Base-by-base conservation (phyloP, 2,113 vertebrate species). In the Neoarius graeffei region DNA sequence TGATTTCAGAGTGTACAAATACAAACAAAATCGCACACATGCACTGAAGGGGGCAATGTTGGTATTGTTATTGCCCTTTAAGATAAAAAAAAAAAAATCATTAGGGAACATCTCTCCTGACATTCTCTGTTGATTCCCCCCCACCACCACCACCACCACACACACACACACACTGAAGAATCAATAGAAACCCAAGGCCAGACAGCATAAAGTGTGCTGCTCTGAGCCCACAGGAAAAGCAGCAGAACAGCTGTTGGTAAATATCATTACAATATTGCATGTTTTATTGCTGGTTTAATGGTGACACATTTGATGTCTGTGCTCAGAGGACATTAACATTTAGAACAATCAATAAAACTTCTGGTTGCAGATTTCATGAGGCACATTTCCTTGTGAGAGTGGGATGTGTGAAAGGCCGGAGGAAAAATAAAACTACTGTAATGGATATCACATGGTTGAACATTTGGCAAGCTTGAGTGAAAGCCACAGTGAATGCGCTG, bases 231-330 rank as follows among this genome's bases (percentile, higher is more conserved):
- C 77, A 90, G 91, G 91, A 93, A 87, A 60, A 89, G 87, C 69
- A 59, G 90, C 89, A 84, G 91, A 94, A 92, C 94, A 95, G 93
- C 93, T 95, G 94, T 94, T 93, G 92, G 94, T 94, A 95, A 95
- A 95, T 94, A 94, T 95, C 92, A 94, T 94, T 93, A 93, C 89
- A 93, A 92, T 93, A 93, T 91, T 93, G 93, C 92, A 93, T 93
- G 90, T 88, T 94, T 94, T 94, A 95, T 93, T 89, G 90, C 90
- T 89, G 84, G 88, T 91, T 93, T 94, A 93, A 94, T 94, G 89
- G 90, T 94, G 93, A 95, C 93, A 94, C 93, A 94, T 95, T 92
- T 92, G 90, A 94, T 92, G 91, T 92, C 92, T 92, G 87, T 86
- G 91, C 90, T 90, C 91, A 89, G 91, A 93, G 92, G 90, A 92